phyloP scores from a whole-genome alignment of 1,140 invertebrate species.

The Euwallacea fornicatus region DNA sequence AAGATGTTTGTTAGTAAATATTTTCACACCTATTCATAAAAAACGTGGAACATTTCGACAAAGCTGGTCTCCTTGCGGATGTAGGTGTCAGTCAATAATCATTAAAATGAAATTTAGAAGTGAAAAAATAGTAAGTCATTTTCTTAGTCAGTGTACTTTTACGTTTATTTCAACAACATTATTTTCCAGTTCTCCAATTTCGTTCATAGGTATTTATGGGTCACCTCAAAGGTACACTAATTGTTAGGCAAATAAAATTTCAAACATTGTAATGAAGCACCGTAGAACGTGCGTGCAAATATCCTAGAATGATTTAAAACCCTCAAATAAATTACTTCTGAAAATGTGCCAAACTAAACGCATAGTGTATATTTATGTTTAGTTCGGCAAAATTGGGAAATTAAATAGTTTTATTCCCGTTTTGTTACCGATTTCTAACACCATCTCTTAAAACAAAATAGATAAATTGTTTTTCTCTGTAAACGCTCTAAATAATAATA shows the following conservation, averaged over 20 bases:
- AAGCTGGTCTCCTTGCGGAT: no score
- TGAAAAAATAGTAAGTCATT: no score
- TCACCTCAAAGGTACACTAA: no score
- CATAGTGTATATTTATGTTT: constrained; percentile 39
- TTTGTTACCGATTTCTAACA: constrained; percentile 23
- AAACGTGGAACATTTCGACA: no score
- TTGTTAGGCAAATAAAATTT: constrained; percentile 6
- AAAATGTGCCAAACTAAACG: constrained; percentile 38
- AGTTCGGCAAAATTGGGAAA: constrained; percentile 33
- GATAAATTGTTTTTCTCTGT: constrained; percentile 14
- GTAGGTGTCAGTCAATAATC: no score
- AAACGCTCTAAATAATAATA: constrained; percentile 12
- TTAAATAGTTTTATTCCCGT: constrained; percentile 36
- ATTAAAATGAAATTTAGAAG: no score
- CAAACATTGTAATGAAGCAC: constrained; percentile 27
- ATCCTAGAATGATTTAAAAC: constrained; percentile 27
- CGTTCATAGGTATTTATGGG: neutral
- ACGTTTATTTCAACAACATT: no score
- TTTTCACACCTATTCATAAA: no score
- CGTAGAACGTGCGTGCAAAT: constrained; percentile 18
- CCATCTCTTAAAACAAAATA: constrained; percentile 31
- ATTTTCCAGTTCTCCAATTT: neutral
- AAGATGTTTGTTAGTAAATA: no score
- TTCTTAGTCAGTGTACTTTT: no score
- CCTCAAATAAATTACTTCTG: constrained; percentile 33